Evolutionary conservation across 2,797 vertebrate genomes (phyloP).

Genomic region (Smutsia gigantea): DNA sequence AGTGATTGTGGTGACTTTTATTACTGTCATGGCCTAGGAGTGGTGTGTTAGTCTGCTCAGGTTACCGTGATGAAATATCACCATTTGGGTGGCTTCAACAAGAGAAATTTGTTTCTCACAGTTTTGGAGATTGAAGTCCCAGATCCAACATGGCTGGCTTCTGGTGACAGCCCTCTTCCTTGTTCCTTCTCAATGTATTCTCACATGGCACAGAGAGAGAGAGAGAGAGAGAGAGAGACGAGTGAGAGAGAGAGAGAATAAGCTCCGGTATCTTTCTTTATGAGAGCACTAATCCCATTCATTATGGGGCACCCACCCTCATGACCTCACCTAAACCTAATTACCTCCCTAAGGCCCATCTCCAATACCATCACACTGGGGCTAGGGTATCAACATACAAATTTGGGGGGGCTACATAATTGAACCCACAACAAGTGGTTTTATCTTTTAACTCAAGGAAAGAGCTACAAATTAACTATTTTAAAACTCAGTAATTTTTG

Average conservation of each 20-base stretch:
- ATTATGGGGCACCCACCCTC: background rate
- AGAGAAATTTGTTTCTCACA: background rate
- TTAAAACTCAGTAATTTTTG: background rate
- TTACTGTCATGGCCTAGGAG: background rate
- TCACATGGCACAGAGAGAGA: background rate
- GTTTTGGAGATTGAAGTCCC: background rate
- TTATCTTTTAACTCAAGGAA: slow-evolving; percentile 16
- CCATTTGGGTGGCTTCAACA: background rate
- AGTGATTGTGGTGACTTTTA: background rate
- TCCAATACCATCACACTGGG: background rate
- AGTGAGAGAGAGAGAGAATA: background rate
- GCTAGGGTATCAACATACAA: background rate
- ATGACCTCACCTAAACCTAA: background rate
- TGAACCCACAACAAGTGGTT: background rate
- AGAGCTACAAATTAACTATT: background rate
- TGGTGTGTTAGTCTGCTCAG: background rate
- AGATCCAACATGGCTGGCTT: background rate
- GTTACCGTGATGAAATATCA: background rate
- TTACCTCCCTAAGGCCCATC: background rate
- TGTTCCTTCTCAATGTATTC: background rate
- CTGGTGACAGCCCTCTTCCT: background rate
- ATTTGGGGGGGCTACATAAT: background rate
- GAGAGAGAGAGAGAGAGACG: background rate
- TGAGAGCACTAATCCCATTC: background rate
- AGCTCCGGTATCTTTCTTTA: background rate